phyloP scores from a whole-genome alignment of 1,140 invertebrate genomes.

The Tyrophagus putrescentiae region DNA sequence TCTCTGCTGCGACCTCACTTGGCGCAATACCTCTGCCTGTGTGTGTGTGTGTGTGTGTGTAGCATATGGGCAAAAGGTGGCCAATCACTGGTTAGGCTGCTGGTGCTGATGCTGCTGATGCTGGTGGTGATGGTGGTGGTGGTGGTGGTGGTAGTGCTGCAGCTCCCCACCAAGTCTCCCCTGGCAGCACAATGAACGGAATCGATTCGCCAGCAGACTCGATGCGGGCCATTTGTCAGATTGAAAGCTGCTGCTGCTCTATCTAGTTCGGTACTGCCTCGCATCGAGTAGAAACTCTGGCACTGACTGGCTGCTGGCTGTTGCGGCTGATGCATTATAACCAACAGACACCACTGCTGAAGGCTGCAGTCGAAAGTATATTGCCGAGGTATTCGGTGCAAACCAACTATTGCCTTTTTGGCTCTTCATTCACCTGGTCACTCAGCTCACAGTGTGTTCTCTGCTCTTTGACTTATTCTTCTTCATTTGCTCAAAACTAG shows the following conservation, averaged over 20 bases:
- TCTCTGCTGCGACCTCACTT: not conserved
- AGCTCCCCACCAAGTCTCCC: too few species aligned
- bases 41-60: not conserved
- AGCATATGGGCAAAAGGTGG: not conserved
- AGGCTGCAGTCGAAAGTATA: too few species aligned
- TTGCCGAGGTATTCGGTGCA: too few species aligned
- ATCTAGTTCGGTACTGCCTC: not conserved
- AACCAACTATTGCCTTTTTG: too few species aligned
- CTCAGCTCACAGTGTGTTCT: too few species aligned
- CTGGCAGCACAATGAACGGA: not conserved
- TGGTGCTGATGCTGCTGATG: not conserved
- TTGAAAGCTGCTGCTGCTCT: not conserved
- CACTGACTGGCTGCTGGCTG: too few species aligned
- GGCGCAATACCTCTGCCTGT: not conserved
- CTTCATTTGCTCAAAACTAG: too few species aligned
- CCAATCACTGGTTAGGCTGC: not conserved
- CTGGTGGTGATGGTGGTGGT: not conserved
- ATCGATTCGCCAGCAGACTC: slow-evolving; percentile 8
- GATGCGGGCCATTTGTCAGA: slow-evolving; percentile 11
- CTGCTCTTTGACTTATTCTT: too few species aligned
- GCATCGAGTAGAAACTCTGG: too few species aligned
- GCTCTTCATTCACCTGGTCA: too few species aligned
- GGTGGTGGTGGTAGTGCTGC: not conserved
- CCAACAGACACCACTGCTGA: too few species aligned
- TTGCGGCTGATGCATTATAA: too few species aligned